These are phyloP conservation scores for Tetragonula carbonaria DNA, from an alignment of 2,888 invertebrate species.

Conservation along the genomic window DNA sequence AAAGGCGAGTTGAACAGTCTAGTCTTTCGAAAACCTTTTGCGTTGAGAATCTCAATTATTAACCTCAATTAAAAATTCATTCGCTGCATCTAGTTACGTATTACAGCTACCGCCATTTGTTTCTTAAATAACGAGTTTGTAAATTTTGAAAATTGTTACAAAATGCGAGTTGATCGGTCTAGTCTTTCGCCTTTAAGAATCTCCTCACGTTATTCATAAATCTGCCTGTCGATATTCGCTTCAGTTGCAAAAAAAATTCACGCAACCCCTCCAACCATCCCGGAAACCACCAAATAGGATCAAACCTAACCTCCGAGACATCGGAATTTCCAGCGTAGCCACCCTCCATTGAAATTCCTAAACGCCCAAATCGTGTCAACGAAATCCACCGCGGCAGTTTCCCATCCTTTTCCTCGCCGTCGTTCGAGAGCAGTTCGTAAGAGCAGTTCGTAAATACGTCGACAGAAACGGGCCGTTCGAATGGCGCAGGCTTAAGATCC, in stretches of 20 bases:
- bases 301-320: background rate
- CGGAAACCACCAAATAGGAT: background rate
- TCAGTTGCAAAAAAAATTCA: background rate
- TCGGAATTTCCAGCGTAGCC: background rate
- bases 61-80: too few relatives aligned
- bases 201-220: background rate
- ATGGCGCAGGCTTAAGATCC: slow-evolving; percentile 41
- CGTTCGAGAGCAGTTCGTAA: slow-evolving; percentile 43
- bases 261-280: background rate
- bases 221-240: background rate
- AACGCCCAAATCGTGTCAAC: slow-evolving; percentile 14
- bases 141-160: too few relatives aligned
- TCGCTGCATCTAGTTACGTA: too few relatives aligned
- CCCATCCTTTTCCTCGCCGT: background rate
- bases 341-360: background rate
- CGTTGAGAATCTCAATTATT: too few relatives aligned
- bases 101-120: too few relatives aligned
- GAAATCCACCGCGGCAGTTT: background rate
- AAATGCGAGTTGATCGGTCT: too few relatives aligned
- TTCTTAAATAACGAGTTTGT: too few relatives aligned
- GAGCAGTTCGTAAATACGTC: slow-evolving; percentile 41
- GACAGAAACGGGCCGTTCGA: slow-evolving; percentile 13
- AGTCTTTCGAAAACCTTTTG: too few relatives aligned
- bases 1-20: too few relatives aligned
- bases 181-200: too few relatives aligned